Evolutionary conservation across 2,113 vertebrate genomes (phyloP), one percentile per base, ranked within the genome.

Genomic region (Rhinichthys klamathensis): DNA sequence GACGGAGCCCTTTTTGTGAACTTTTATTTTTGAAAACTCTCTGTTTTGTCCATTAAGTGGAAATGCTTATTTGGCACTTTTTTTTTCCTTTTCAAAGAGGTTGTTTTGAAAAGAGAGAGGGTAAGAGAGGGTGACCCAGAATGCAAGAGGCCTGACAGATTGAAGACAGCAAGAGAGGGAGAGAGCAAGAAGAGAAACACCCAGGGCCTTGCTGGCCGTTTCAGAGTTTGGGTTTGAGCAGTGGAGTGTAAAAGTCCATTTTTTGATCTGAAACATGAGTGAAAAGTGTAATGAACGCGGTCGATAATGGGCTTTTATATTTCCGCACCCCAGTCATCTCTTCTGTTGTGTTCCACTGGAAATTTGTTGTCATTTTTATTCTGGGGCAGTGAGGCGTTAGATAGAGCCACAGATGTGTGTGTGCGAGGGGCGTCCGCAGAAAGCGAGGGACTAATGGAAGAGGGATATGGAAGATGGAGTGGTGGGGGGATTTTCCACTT

Each of bases 261-360:
- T 95, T 96, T 94, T 93, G 93, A 95, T 95, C 95, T 96, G 95
- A 95, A 95, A 95, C 96, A 95, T 94, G 95, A 96, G 94, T 95
- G 94, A 96, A 95, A 93, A 94, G 95, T 94, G 95, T 94, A 94
- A 95, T 94, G 95, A 95, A 96, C 95, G 93, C 93, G 95, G 94
- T 95, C 93, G 90, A 95, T 95, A 96, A 93, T 91, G 73, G 92
- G 90, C 91, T 90, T 91, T 91, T 94, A 92, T 92, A 92, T 93
- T 93, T 93, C 92, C 92, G 90, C 86, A 77, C 69, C 54, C 88
- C 85, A 89, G 78, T 88, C 90, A 84, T 84, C 84, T 61, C 54
- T 83, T 89, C 88, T 85, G 87, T 85, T 83, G 92, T 91, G 90
- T 92, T 89, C 90, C 86, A 80, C 91, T 94, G 90, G 91, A 93